Evolutionary conservation across 2,113 vertebrate genomes (phyloP).

Genomic region (Speoplatyrhinus poulsoni): DNA sequence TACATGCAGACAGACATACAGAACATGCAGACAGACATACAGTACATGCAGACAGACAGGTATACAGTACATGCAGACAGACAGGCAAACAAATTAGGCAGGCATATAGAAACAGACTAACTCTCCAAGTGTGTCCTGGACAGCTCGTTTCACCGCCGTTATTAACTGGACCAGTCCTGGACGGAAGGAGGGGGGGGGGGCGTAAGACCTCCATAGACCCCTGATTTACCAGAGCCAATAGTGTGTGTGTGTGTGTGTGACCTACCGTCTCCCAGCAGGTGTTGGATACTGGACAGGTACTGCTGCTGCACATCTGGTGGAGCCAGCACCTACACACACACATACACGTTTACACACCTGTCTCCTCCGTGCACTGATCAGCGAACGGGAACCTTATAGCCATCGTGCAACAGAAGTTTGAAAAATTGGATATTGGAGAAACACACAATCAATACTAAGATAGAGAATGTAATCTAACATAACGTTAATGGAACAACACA

Average conservation of each 20-base stretch:
- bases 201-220: background rate
- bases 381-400: too few species aligned
- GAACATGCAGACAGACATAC: background rate
- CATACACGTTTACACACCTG: background rate
- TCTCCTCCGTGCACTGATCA: too few species aligned
- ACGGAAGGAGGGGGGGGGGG: background rate
- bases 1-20: background rate
- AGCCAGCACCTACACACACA: slow-evolving; percentile 62
- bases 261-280: slow-evolving; percentile 94
- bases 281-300: slow-evolving; percentile 96
- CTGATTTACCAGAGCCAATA: too few species aligned
- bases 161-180: slow-evolving; percentile 89
- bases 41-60: background rate
- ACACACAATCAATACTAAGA: too few species aligned
- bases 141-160: slow-evolving; percentile 89
- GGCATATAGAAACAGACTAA: slow-evolving; percentile 61
- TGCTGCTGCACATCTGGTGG: slow-evolving; percentile 97
- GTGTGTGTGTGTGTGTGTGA: background rate
- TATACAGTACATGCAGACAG: background rate
- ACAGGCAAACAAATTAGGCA: background rate
- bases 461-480: too few species aligned
- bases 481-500: too few species aligned
- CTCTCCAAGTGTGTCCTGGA: slow-evolving; percentile 87
- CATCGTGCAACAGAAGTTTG: too few species aligned
- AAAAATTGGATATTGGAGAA: too few species aligned